Percentiles rank a stretch among this genome's conserved stretches.
These are phyloP conservation scores for Hemicordylus capensis DNA, from an alignment of 2,113 vertebrate genomes.

Conservation along the genomic window DNA sequence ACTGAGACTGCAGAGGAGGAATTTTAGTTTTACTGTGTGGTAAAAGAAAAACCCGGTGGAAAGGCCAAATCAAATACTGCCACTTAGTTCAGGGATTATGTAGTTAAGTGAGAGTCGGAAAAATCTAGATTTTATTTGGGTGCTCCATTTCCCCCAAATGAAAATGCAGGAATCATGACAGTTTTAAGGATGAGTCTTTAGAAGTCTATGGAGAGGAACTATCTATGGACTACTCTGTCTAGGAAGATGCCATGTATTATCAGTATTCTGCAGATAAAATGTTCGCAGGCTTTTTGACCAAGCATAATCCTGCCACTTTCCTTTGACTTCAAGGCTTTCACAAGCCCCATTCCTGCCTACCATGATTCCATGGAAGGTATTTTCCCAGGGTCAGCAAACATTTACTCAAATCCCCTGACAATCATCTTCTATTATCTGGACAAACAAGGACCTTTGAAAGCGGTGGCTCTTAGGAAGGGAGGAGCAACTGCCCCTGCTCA, in stretches of 20 bases:
- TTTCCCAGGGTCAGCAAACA: not conserved
- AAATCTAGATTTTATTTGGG: not conserved
- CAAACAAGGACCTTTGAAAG: too few relatives aligned
- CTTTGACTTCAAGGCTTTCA: not conserved
- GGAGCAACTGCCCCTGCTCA: too few relatives aligned
- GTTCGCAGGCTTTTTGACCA: not conserved
- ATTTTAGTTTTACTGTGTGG: not conserved
- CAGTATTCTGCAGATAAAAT: not conserved
- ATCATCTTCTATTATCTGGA: too few relatives aligned
- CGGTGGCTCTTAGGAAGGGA: too few relatives aligned
- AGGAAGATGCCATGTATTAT: constrained; percentile 1
- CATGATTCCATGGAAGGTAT: too few relatives aligned
- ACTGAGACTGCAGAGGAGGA: not conserved
- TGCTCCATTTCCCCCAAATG: not conserved
- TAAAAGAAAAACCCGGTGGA: not conserved
- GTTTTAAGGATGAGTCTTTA: not conserved
- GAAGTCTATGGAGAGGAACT: not conserved
- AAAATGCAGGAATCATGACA: not conserved
- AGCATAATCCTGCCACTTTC: too few relatives aligned
- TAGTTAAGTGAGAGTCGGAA: not conserved
- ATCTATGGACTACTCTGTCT: not conserved
- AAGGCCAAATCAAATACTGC: not conserved
- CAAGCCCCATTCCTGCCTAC: not conserved
- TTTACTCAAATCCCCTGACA: not conserved
- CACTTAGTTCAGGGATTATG: not conserved